Base-by-base conservation (phyloP, 1,140 invertebrate species). In the Anastrepha obliqua region DNA sequence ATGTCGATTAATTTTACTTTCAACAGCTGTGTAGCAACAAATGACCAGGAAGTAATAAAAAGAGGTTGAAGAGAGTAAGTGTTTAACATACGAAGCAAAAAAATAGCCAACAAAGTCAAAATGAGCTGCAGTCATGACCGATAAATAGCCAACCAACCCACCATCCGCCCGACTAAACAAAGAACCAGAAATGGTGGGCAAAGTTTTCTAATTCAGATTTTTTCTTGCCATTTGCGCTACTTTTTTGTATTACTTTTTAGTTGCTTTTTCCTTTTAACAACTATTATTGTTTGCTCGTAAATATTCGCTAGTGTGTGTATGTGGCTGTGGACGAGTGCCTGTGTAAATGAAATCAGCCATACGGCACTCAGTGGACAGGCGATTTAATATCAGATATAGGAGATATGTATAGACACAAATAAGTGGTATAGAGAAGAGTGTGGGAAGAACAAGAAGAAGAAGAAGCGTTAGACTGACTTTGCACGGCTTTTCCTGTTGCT, bases 141-240 rank as follows among this genome's bases (percentile, higher is more conserved):
- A 74, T 42, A 67, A 67, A 67, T 74, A 74, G 42, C 39, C n/a
- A 11, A 81, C 4, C n/a, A 55, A n/a, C n/a, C n/a, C 0, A 9
- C 74, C 74, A 20, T 7, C 70, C 20, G 15, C 1, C n/a, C 47
- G 20, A 81, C 47, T 81, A 2, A 55, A 51, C 3, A 17, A 0
- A 81, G n/a, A 20, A 47, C 17, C 47, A 20, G 74, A 7, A 51
- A 58, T 20, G 51, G 47, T 55, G 11, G 47, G 17, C 47, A 81
- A 81, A 81, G 74, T 81, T 81, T 81, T 81, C 74, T 55, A 55
- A 81, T 81, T 81, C 74, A 81, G 47, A 81, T 81, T 20, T 78
- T 78, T n/a, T 55, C 55, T 15, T 55, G 44, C 15, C n/a, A 20
- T 81, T 81, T 17, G 7, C 44, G 47, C 0, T 55, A n/a, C 5